Evolutionary conservation across 2,113 vertebrate genomes (phyloP), one percentile per base, ranked within the genome.

Genomic region (Tragelaphus scriptus): DNA sequence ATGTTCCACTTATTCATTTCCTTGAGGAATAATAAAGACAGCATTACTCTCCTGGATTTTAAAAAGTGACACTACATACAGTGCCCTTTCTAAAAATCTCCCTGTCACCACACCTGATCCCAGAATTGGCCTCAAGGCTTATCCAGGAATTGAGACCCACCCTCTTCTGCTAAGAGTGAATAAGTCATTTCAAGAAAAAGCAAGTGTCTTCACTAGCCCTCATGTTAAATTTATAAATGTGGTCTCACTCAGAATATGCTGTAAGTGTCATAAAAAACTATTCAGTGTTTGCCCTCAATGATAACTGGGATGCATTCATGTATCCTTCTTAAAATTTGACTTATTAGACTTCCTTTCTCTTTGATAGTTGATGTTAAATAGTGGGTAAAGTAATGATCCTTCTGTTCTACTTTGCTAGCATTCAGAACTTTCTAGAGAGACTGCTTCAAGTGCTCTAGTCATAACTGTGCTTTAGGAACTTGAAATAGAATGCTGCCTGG

Each of bases 21-120:
- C 90, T 93, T 96, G n/a, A 95, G 92, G 55, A 95, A 87, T 93
- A 91, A 96, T 88, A 91, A 97, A 88, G 51, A 85, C 40, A 90
- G 30, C 6, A n/a, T 77, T 82, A 68, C 58, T 85, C 75, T 77
- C 28, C 71, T 11, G 26, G 58, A 82, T 81, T 94, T 97, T 93
- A 97, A 89, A 87, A 92, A 55, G 11, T 5, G 1, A 86, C 19
- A 28, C 59, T 81, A 90, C 47, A 49, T 36, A 90, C 1, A 90
- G 51, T 9, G 3, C 5, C 17, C 51, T 95, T 98, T 84, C 90
- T 97, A 87, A 91, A 95, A 92, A 82, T 30, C 36, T 49, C 19
- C 79, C 47, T 58, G 56, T 87, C 77, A 55, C 61, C 26, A 95
- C 55, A 95, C 71, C 63, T 97, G 89, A 98, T 93, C 28, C 56